Evolutionary conservation across 1,140 invertebrate genomes (phyloP).

Genomic region (Caenorhabditis tropicalis): DNA sequence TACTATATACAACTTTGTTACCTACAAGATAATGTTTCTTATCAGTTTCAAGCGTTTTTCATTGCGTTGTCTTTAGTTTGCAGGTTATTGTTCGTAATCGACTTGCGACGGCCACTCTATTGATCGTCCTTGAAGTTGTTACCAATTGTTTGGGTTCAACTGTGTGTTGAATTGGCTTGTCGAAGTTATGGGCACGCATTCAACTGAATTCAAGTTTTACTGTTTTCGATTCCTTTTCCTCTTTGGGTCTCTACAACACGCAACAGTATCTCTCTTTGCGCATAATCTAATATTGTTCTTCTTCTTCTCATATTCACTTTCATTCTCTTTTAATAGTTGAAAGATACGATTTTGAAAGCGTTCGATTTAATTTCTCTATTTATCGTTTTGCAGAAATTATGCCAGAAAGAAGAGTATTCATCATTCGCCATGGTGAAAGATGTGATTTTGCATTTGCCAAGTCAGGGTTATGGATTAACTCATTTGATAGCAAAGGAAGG

Average conservation of each 20-base stretch:
- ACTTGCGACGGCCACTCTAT: not conserved
- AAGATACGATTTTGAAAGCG: not conserved
- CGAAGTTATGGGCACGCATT: not conserved
- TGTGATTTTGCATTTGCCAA: slow-evolving; percentile 9
- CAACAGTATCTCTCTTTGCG: not conserved
- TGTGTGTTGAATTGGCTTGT: not conserved
- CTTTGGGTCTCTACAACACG: not conserved
- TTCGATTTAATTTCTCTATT: not conserved
- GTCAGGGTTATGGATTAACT: not conserved
- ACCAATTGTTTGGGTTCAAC: not conserved
- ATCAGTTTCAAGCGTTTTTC: not conserved
- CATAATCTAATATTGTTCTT: not conserved
- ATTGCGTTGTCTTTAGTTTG: not conserved
- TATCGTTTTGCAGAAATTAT: not conserved
- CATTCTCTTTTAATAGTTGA: not conserved
- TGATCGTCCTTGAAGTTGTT: slow-evolving; percentile 18
- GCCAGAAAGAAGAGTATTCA: slow-evolving; percentile 6
- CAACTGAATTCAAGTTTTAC: not conserved
- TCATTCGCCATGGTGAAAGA: not conserved
- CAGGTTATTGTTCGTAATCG: not conserved
- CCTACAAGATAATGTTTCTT: not conserved
- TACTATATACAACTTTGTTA: not conserved
- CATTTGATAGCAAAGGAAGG: not conserved
- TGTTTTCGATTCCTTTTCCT: not conserved
- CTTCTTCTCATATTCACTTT: not conserved